Base-by-base conservation (phyloP, 1,140 invertebrate species). In the Sinonovacula constricta region DNA sequence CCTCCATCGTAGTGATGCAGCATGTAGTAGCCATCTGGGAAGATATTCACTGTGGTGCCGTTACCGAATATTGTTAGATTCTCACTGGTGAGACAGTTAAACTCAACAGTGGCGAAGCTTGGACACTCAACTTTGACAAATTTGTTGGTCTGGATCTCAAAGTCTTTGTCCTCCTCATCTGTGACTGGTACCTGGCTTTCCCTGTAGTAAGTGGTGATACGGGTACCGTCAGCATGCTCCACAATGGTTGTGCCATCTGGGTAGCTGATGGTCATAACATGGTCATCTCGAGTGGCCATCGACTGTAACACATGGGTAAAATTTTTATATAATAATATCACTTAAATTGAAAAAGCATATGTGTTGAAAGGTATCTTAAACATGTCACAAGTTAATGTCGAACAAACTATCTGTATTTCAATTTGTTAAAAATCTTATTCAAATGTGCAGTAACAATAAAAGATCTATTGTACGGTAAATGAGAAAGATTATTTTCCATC, bases 41-140 rank as follows among this genome's bases (percentile, higher is more conserved):
- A 87, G 12, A 88, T 87, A 53, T 89, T 86, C 24, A 91, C 84
- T 18, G 85, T 83, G 12, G 88, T 88, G 10, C 89, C 88, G 81
- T 79, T 86, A 28, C 88, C 90, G 85, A 91, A 89, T 24, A 88
- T 84, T 24, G 88, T 88, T 28, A 88, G 80, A 65, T 88, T 90
- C 56, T 91, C 87, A 72, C 87, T 86, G 15, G 88, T 88, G 2
- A 81, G 66, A 66, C 81, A 83, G 71, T 91, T 90, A 80, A 90
- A 91, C 80, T 90, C 87, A 1, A 91, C 86, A 7, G 91, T 90
- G 12, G 91, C 90, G 83, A 84, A 91, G 12, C 88, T 88, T 28
- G 90, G 90, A 81, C 90, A 91, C 80, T 91, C 91, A 7, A 91
- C 87, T 79, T 90, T 87, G 10, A 88, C 85, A 84, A 89, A 86